Evolutionary conservation across 2,888 invertebrate genomes (phyloP).

Genomic region (Pasiphila rectangulata): DNA sequence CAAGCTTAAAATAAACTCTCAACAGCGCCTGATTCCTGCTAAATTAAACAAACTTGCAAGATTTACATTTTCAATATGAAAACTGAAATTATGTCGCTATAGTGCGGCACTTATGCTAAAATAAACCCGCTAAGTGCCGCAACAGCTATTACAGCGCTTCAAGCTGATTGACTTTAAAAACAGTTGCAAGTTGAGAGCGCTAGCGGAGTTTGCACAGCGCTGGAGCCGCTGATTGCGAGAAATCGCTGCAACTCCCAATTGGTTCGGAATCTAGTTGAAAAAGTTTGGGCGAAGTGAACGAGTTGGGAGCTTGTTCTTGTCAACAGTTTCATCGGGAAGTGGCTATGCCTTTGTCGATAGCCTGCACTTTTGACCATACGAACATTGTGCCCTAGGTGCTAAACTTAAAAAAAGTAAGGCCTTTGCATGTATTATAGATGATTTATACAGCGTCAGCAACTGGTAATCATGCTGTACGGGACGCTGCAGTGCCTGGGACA

Average conservation of each 20-base stretch:
- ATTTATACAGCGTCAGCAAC: too few relatives aligned
- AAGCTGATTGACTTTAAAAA: slow-evolving; percentile 35
- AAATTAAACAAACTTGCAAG: slow-evolving; percentile 26
- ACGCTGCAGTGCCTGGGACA: too few relatives aligned
- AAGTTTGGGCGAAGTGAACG: slow-evolving; percentile 15
- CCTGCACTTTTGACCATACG: too few relatives aligned
- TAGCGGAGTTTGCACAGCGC: slow-evolving; percentile 15
- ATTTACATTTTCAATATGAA: slow-evolving; percentile 32
- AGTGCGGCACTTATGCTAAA: slow-evolving; percentile 29
- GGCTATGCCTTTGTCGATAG: neutral
- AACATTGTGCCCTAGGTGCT: too few relatives aligned
- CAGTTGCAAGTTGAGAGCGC: slow-evolving; percentile 18
- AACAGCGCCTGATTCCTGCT: slow-evolving; percentile 16
- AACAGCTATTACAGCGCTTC: slow-evolving; percentile 33
- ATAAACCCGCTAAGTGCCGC: slow-evolving; percentile 28
- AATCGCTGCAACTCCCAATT: slow-evolving; percentile 19
- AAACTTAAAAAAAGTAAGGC: too few relatives aligned
- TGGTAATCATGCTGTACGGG: too few relatives aligned
- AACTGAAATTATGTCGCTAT: slow-evolving; percentile 30
- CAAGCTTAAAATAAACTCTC: slow-evolving; percentile 6
- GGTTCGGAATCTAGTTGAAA: slow-evolving; percentile 21
- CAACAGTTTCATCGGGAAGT: slow-evolving; percentile 10
- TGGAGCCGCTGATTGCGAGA: slow-evolving; percentile 29
- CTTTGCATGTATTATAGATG: too few relatives aligned
- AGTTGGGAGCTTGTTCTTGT: slow-evolving; percentile 13